Base-by-base conservation (phyloP, 2,888 invertebrate genomes). In the Cryptus armator region DNA sequence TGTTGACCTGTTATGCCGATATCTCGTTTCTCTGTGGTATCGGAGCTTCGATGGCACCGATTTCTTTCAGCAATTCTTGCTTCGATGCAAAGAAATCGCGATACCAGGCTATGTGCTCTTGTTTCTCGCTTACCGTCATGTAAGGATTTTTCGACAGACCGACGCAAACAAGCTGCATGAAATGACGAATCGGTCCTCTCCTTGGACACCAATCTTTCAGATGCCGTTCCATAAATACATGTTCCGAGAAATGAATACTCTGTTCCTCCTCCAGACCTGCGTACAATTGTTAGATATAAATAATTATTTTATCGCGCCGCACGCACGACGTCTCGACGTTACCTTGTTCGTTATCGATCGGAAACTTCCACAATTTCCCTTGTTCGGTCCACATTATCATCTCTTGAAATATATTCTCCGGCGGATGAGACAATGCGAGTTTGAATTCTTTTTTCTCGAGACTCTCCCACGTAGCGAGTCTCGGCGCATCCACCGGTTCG, bases 281-380 rank as follows among this genome's bases (percentile, higher is more conserved):
- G 32, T 72, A 44, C 10, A 10, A 32, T 46, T 9, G 46, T 37
- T 9, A 1, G 1, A 37, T 37, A 37, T 37, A 0, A 48, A 14
- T 48, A 14, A 48, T 10, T 3, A 48, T 48, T 48, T 12, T 2
- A n/a, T 12, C 3, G 19, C 2, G 3, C n/a, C 7, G 3, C 14
- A 51, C n/a, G 16, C n/a, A 16, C 53, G 53, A 9, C 14, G 46
- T 2, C 0, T 48, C 53, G 14, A 70, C 46, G 53, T 24, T 94
- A 97, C 98, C 99, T 95, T 98, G 97, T 94, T 99, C 99, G 95
- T 99, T 99, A 93, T 99, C 96, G 86, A 99, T 98, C 1, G 99
- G 99, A 93, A 99, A 99, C 87, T 97, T 96, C 99, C 99, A 99
- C 14, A 99, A 94, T 94, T 98, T 99, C 59, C 98, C 98, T 93